Evolutionary conservation across 2,113 vertebrate species (phyloP), one percentile per base, ranked within the genome.

Genomic region (Ceyx melanurus): DNA sequence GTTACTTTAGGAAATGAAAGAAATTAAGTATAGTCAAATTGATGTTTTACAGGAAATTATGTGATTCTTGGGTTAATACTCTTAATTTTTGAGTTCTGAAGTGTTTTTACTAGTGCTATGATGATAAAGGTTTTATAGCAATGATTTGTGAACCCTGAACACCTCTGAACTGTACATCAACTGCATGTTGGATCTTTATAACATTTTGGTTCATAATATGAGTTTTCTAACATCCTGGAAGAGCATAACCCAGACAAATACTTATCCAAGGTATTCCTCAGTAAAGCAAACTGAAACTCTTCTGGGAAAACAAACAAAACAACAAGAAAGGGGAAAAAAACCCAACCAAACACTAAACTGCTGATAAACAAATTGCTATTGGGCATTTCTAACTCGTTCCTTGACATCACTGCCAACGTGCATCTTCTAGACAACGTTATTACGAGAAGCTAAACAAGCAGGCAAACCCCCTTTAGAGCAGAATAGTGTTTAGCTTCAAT

Each of bases 281-380:
- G 25, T 25, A 88, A 48, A 7, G 50, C 37, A 90, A 70, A 70
- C 20, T 57, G 31, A 42, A 96, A 76, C 13, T 9, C 12, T 56
- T 18, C 10, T 7, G 54, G 29, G 18, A 28, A 12, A 56, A n/a
- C 15, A 29, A 67, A 54, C 10, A 13, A 28, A 53, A 15, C 26
- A 35, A 9, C 18, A 15, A 73, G 37, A 70, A 80, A 45, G 13
- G 14, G 0, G 0, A 0, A 3, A 58, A 31, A 48, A 19, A 45
- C 8, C 15, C 61, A 22, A 64, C 15, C 64, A 25, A 68, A 22
- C 19, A 37, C 43, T 75, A 37, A 82, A 73, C 35, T 53, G 71
- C 16, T 96, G 74, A 86, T 29, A 68, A 95, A 45, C 10, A 84
- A 85, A 65, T 78, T 89, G 42, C 9, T 72, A 2, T 7, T 74